A percentile compares a stretch with the other conserved stretches of the same genome.
These are phyloP conservation scores for Papilio xuthus DNA, from an alignment of 1,140 invertebrate genomes.

Conservation along the genomic window DNA sequence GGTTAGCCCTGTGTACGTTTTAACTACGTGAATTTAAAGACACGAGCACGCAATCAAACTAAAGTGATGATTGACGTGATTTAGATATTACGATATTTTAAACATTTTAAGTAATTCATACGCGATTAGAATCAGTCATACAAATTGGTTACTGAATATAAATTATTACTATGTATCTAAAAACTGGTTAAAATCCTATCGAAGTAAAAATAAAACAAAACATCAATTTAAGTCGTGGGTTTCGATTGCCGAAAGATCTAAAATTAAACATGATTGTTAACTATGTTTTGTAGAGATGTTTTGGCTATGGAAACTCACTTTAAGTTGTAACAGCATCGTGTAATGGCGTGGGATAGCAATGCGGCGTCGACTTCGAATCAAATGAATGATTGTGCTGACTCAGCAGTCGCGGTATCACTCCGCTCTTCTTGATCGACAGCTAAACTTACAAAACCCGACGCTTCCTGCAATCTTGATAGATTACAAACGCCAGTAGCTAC, in stretches of 20 bases:
- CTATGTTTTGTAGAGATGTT: neutral
- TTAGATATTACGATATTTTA: neutral
- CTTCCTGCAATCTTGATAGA: slow-evolving; percentile 33
- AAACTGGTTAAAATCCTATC: neutral
- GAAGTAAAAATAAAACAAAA: neutral
- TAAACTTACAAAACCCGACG: slow-evolving; percentile 23
- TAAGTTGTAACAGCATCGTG: neutral
- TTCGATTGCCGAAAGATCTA: too few species aligned
- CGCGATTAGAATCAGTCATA: too few species aligned
- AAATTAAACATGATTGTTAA: too few species aligned
- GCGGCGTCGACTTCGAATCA: neutral
- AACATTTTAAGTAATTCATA: neutral
- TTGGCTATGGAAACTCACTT: neutral
- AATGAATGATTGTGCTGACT: slow-evolving; percentile 27
- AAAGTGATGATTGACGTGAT: neutral
- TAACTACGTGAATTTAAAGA: slow-evolving; percentile 3
- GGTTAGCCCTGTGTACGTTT: slow-evolving; percentile 4
- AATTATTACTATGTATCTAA: too few species aligned
- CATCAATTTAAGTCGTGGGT: too few species aligned
- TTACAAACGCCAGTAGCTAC: neutral
- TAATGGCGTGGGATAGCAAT: slow-evolving; percentile 10
- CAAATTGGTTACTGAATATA: too few species aligned
- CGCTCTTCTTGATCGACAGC: slow-evolving; percentile 24
- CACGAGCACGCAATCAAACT: neutral
- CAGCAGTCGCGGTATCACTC: slow-evolving; percentile 25